A percentile compares a stretch with the other conserved stretches of the same genome.
Conservation (phyloP, 2,113 vertebrate genomes). For the Candoia aspera region DNA sequence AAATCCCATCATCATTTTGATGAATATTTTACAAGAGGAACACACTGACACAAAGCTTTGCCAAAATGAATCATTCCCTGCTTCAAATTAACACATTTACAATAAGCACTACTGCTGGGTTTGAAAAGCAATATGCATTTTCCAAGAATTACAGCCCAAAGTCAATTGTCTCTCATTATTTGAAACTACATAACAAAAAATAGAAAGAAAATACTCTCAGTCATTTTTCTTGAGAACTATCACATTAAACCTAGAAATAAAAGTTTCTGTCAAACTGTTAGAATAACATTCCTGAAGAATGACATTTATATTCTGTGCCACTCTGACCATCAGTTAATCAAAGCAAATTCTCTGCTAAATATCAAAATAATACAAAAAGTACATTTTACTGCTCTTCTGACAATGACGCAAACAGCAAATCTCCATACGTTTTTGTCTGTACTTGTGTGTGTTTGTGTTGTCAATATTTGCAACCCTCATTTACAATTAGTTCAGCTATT, state of each 20-base stretch:
- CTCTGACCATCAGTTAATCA: slow-evolving; percentile 12
- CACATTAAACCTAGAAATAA: background rate
- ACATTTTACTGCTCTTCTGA: slow-evolving; percentile 4
- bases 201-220: background rate
- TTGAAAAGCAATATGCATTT: background rate
- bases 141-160: background rate
- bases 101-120: background rate
- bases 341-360: background rate
- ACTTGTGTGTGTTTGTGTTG: background rate
- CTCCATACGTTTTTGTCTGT: slow-evolving; percentile 15
- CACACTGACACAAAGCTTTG: slow-evolving; percentile 10
- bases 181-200: background rate
- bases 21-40: background rate
- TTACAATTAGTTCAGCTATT: slow-evolving; percentile 35
- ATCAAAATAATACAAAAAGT: slow-evolving; percentile 11
- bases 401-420: slow-evolving; percentile 24
- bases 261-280: background rate
- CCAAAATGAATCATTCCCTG: slow-evolving; percentile 12
- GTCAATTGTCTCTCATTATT: background rate
- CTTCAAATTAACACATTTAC: background rate
- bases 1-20: background rate
- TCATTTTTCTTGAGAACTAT: background rate
- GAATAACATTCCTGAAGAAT: background rate
- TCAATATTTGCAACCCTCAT: background rate
- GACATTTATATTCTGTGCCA: background rate